These are phyloP conservation scores for Callosobruchus maculatus DNA, from an alignment of 2,888 invertebrate species.

Conservation along the genomic window DNA sequence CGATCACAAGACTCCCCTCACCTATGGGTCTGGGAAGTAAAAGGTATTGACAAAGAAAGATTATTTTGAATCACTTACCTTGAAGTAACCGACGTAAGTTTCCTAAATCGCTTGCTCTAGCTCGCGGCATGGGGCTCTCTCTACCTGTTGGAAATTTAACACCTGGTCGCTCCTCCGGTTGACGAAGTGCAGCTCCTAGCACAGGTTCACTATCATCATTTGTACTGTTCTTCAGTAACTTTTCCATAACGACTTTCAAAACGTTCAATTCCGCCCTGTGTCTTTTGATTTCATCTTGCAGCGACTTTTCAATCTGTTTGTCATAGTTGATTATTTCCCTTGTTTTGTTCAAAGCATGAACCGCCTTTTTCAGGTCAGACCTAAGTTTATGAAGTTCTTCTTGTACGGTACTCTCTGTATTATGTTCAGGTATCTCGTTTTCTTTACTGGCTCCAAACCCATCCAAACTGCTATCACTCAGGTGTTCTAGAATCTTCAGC, in stretches of 20 bases:
- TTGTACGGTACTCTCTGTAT: slow-evolving; percentile 10
- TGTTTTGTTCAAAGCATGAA: slow-evolving; percentile 26
- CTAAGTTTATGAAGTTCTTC: slow-evolving; percentile 25
- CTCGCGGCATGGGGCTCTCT: not conserved
- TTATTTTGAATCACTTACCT: not conserved
- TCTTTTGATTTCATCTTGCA: slow-evolving; percentile 28
- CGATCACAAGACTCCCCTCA: too few relatives aligned
- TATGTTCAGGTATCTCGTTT: slow-evolving; percentile 3
- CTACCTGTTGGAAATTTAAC: not conserved
- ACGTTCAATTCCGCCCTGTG: slow-evolving; percentile 25
- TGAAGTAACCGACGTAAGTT: slow-evolving; percentile 10
- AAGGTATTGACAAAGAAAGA: too few relatives aligned
- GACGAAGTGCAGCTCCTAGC: slow-evolving; percentile 7
- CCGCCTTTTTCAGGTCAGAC: slow-evolving; percentile 20
- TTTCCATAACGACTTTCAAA: slow-evolving; percentile 20
- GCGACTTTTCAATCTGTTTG: slow-evolving; percentile 21
- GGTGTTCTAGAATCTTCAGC: slow-evolving; percentile 17
- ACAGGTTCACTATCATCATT: slow-evolving; percentile 7
- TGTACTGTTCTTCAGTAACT: not conserved
- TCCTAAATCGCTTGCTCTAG: slow-evolving; percentile 15
- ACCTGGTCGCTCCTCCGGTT: slow-evolving; percentile 9
- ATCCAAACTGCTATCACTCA: slow-evolving; percentile 7
- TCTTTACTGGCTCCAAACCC: slow-evolving; percentile 2
- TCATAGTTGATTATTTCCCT: slow-evolving; percentile 20
- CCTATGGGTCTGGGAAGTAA: too few relatives aligned